Percentiles rank a stretch among this genome's conserved stretches.
phyloP scores from a whole-genome alignment of 2,113 vertebrate genomes.

The Phyllopteryx taeniolatus region DNA sequence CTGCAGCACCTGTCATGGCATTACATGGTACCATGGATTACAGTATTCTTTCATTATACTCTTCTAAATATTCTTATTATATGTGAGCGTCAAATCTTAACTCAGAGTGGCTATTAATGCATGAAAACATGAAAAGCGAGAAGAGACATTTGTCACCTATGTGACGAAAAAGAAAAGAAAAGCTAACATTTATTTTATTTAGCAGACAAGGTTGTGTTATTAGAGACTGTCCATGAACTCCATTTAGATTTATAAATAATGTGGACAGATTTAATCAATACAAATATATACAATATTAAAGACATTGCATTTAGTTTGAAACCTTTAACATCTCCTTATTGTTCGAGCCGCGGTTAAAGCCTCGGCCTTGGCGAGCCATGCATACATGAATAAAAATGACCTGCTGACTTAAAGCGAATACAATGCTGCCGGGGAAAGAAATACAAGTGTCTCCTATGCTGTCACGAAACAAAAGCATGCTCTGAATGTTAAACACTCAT shows the following conservation, averaged over 20 bases:
- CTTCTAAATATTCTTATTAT: neutral
- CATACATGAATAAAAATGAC: constrained; percentile 64
- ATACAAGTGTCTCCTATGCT: constrained; percentile 58
- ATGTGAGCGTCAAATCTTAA: neutral
- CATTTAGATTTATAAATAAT: constrained; percentile 4
- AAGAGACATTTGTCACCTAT: neutral
- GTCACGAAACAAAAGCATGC: constrained; percentile 43
- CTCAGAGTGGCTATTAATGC: constrained; percentile 44
- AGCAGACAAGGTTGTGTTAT: neutral
- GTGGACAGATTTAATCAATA: neutral
- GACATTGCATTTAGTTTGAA: neutral
- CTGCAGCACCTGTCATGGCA: neutral
- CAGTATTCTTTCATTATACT: neutral
- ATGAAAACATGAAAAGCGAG: constrained; percentile 52
- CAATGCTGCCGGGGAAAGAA: constrained; percentile 47
- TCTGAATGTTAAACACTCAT: constrained; percentile 66
- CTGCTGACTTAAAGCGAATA: constrained; percentile 49
- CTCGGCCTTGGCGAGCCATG: constrained; percentile 44
- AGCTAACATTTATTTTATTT: constrained; percentile 17
- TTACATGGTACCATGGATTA: too few relatives aligned
- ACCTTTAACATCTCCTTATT: constrained; percentile 39
- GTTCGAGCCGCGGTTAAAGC: constrained; percentile 39
- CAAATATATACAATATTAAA: neutral
- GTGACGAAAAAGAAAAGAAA: neutral
- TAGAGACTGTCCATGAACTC: constrained; percentile 15